Base-by-base conservation (phyloP, 2,113 vertebrate genomes). In the Ciconia boyciana region DNA sequence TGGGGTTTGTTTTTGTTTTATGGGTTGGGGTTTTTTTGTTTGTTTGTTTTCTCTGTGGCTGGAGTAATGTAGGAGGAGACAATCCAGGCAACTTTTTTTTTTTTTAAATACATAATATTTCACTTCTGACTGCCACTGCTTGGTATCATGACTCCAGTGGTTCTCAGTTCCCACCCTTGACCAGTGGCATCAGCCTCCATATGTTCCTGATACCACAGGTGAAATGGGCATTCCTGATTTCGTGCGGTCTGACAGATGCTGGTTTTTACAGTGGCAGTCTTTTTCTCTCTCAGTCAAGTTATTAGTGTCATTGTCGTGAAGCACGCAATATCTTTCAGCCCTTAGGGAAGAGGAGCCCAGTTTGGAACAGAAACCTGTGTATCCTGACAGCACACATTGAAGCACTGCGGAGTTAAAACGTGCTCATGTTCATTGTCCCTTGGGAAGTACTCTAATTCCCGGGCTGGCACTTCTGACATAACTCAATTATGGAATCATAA, bases 401-500 rank as follows among this genome's bases (percentile, higher is more conserved):
- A 87, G 65, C 49, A 41, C 55, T 14, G 10, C 9, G 24, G 41
- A 87, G 36, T 61, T 89, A 74, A 65, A 89, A 32, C 1, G 4
- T 55, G 3, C n/a, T 93, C 36, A 0, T 80, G 78, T 81, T 90
- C 2, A 0, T 16, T 74, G 84, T 90, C 87, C 81, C 71, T 84
- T 72, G 77, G 94, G 93, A 96, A 93, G 61, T 66, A 34, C 39
- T 69, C 32, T 20, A 34, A 83, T 91, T 94, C 93, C 91, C 60
- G 1, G 71, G 82, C 68, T 87, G 75, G 82, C 84, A 64, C 68
- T 94, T 89, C 84, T 93, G 94, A 71, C 76, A 80, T 90, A 94
- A 89, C 87, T 94, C 82, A 83, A 83, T 96, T 96, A 95, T 66
- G 64, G 81, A 93, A 88, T 94, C 66, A 68, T 86, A 96, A 97